These are phyloP conservation scores for Conger conger DNA, from an alignment of 2,113 vertebrate species.

Conservation along the genomic window DNA sequence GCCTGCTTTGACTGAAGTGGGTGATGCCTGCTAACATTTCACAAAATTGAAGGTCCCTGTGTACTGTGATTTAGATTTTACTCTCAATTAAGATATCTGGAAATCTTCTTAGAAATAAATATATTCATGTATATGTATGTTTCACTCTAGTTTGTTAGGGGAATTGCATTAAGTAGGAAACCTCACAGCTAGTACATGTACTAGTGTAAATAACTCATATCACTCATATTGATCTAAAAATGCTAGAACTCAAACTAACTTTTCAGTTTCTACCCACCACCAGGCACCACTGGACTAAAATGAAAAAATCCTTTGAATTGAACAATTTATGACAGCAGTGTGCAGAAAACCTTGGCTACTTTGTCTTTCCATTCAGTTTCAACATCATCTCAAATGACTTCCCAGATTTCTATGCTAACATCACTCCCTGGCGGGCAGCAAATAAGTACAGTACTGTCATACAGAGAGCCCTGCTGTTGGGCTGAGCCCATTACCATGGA, in stretches of 20 bases:
- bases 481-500: constrained; percentile 2
- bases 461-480: not conserved
- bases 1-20: not conserved
- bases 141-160: not conserved
- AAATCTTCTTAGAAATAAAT: too few relatives aligned
- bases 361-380: not conserved
- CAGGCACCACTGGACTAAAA: not conserved
- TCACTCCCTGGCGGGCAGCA: not conserved
- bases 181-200: not conserved
- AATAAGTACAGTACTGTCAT: not conserved
- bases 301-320: not conserved
- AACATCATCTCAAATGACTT: not conserved
- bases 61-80: too few relatives aligned
- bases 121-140: not conserved
- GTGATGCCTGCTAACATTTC: not conserved
- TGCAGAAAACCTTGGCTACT: not conserved
- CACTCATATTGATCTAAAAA: not conserved
- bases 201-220: too few relatives aligned
- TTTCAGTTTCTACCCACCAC: not conserved
- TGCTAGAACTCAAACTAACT: not conserved
- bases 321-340: not conserved
- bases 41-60: too few relatives aligned
- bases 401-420: not conserved
- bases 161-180: not conserved
- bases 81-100: too few relatives aligned